Base-by-base conservation (phyloP, 2,888 invertebrate species). In the Pogonocherus hispidulus region DNA sequence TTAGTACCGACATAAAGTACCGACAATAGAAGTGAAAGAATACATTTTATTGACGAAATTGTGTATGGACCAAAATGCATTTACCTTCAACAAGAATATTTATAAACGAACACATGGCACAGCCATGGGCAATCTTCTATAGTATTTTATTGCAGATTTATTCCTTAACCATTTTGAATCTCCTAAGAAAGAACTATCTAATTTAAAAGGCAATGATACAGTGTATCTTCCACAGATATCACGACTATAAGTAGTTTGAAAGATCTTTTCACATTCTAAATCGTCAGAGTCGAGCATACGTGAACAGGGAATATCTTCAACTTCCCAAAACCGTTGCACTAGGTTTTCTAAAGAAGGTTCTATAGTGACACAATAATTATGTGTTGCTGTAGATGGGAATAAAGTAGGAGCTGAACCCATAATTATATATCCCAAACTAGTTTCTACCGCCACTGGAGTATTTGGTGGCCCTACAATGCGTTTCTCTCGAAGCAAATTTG, bases 371-470 rank as follows among this genome's bases (percentile, higher is more conserved):
- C 41, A 41, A 41, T n/a, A 41, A 46, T 2, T 19, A 46, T 46
- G 18, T 4, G 11, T 2, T 18, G 18, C 9, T 18, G 46, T 6
- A 16, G 46, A 19, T 16, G 46, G 2, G 18, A 16, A 5, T 46
- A 46, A 46, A 46, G 16, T 9, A 9, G 41, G 41, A 41, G 41
- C 6, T 41, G 41, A 41, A 41, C 41, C 41, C 41, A 41, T 41
- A 9, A 41, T 3, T 9, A 41, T 9, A 41, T n/a, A 41, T n/a
- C 41, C 41, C 41, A 41, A 41, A 14, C 41, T 41, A 41, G 41
- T 41, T 41, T 41, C 41, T 9, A 41, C 41, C 3, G 41, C 41
- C n/a, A 41, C n/a, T 41, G 41, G 41, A 41, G 41, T 41, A 41
- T 41, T 5, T 41, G 41, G 41, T n/a, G 14, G 41, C 6, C 46